Evolutionary conservation across 2,797 vertebrate genomes (phyloP), one percentile per base, ranked within the genome.

Genomic region (Mormyrus proboscirostris): DNA sequence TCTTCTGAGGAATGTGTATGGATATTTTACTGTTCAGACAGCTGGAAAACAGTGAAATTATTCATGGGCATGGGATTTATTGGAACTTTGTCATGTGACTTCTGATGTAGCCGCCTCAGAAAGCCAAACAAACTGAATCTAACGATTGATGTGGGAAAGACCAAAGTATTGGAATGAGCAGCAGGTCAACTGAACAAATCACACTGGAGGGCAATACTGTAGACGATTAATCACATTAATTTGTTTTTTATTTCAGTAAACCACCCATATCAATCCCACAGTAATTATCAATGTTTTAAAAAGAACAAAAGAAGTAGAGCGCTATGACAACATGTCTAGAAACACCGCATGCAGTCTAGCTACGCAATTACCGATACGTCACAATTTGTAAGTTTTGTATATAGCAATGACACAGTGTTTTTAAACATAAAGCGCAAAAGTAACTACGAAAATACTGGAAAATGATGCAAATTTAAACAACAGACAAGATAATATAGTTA

Each of bases 181-280:
- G 38, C 19, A 47, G 41, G 41, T 19, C 19, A n/a, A 41, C 76
- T 47, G 16, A n/a, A 44, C 9, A 7, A 41, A 79, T 79, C 38
- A n/a, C 16, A 44, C 7, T 9, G 14, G 5, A 19, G 76, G 76
- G 38, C 6, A 8, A 79, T 47, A n/a, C 41, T 8, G 41, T 79
- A 79, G 76, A 79, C 7, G 38, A 47, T 41, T 79, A 79, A 79
- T 79, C 76, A 79, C 38, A 44, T 79, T 79, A n/a, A 79, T 79
- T 79, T 41, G 41, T 79, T 79, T 79, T 79, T 79, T 79, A 47
- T 79, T 79, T 79, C 38, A 79, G n/a, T 79, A 79, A 79, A 44
- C 33, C 73, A 92, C 92, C 93, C 92, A 93, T 94, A 94, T 95
- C 94, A 94, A 93, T 92, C 91, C 93, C 93, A 91, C 94, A 93